Evolutionary conservation across 2,113 vertebrate species (phyloP).

Genomic region (Ochotona curzoniae): DNA sequence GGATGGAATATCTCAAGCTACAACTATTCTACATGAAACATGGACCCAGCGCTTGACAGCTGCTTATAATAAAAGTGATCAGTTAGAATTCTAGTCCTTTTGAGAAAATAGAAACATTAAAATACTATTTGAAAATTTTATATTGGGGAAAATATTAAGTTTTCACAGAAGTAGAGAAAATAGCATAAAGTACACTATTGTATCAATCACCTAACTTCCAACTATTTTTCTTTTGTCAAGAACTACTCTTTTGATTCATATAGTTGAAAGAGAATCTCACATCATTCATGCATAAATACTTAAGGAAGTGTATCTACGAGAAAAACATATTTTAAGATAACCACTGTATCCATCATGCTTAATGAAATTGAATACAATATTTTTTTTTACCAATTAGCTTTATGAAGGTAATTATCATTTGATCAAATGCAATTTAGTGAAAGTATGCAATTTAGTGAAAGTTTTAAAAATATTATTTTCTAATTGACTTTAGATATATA

Average conservation of each 20-base stretch:
- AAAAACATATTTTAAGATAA: conserved; percentile 7
- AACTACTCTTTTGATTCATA: background rate
- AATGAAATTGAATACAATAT: background rate
- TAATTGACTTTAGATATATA: conserved; percentile 39
- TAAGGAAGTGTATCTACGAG: background rate
- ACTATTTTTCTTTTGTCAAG: background rate
- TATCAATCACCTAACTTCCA: background rate
- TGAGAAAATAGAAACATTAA: conserved; percentile 9
- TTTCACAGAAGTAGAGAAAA: conserved; percentile 16
- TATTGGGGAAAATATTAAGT: background rate
- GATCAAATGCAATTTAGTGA: background rate
- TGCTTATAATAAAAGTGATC: conserved; percentile 35
- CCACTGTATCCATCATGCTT: background rate
- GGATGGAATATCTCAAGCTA: no score
- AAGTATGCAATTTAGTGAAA: background rate
- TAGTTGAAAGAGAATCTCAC: conserved; percentile 28
- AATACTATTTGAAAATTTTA: background rate
- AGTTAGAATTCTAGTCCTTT: background rate
- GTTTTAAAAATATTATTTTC: background rate
- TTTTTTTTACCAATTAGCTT: background rate
- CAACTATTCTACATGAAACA: no score
- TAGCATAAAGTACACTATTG: background rate
- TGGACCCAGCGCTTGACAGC: background rate
- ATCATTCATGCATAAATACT: background rate
- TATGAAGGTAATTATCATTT: background rate